Conservation (phyloP, 2,797 vertebrate species). For the Aphelocoma californica region DNA sequence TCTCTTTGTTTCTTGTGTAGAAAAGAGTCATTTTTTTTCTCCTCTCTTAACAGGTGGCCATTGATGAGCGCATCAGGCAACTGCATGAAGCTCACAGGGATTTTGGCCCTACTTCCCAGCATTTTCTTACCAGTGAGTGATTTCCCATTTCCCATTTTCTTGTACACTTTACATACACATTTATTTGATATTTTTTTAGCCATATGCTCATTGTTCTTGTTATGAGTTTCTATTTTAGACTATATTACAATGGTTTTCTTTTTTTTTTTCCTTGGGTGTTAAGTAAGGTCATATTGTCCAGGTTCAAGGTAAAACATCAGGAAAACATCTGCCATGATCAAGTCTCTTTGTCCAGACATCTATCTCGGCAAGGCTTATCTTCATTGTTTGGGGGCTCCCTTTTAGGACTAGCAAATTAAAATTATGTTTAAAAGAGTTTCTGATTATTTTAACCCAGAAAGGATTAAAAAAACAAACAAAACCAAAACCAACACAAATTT, state of each 20-base stretch:
- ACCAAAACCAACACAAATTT: not conserved
- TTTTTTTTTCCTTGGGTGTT: not conserved
- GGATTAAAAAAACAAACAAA: not conserved
- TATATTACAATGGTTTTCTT: not conserved
- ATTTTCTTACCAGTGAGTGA: conserved; percentile 88
- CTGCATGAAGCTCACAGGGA: conserved; percentile 91
- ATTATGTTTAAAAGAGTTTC: not conserved
- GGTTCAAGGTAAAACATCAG: not conserved
- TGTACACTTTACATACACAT: not conserved
- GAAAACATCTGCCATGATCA: not conserved
- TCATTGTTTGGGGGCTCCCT: not conserved
- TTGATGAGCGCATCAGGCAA: conserved; percentile 90
- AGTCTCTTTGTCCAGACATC: not conserved
- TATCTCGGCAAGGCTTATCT: not conserved
- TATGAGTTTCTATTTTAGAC: not conserved
- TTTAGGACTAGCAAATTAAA: not conserved
- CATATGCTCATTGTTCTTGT: not conserved
- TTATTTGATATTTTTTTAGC: conserved; percentile 4
- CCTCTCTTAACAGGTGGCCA: conserved; percentile 80
- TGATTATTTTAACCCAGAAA: not conserved
- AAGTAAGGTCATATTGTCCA: not conserved
- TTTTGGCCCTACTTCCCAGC: conserved; percentile 85
- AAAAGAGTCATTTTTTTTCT: conserved; percentile 14
- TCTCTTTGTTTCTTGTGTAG: not conserved
- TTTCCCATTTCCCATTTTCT: conserved; percentile 26